A percentile compares a stretch with the other conserved stretches of the same genome.
Conservation (phyloP, 2,797 vertebrate species). For the Bradypus variegatus region DNA sequence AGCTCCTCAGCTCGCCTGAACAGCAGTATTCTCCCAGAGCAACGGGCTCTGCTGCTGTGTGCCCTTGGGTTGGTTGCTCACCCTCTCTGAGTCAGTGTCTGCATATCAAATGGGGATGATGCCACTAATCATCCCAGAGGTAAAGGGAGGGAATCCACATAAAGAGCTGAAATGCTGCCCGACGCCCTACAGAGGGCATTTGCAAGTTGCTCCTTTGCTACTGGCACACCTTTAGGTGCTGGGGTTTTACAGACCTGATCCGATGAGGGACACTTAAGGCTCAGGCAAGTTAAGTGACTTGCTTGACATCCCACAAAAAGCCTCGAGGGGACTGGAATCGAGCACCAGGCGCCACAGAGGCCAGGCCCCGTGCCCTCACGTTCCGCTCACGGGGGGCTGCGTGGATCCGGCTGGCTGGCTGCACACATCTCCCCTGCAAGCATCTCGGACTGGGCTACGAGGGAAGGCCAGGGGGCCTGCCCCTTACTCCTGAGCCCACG, state of each 20-base stretch:
- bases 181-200: too few relatives aligned
- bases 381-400: fast-evolving
- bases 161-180: too few relatives aligned
- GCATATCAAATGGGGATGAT: background rate
- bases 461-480: too few relatives aligned
- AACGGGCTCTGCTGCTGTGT: background rate
- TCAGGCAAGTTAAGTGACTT: background rate
- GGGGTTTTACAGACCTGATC: background rate
- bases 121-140: background rate
- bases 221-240: too few relatives aligned
- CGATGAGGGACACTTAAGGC: background rate
- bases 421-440: too few relatives aligned
- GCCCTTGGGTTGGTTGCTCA: fast-evolving
- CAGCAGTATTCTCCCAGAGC: background rate
- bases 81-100: background rate
- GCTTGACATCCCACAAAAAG: background rate
- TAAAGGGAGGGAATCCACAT: fast-evolving
- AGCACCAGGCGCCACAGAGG: background rate
- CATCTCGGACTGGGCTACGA: too few relatives aligned
- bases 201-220: background rate
- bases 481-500: too few relatives aligned
- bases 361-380: fast-evolving
- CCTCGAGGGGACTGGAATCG: background rate
- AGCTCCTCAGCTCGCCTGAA: background rate
- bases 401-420: too few relatives aligned